Evolutionary conservation across 2,888 invertebrate genomes (phyloP).

Genomic region (Scaptomyza caliginosa): DNA sequence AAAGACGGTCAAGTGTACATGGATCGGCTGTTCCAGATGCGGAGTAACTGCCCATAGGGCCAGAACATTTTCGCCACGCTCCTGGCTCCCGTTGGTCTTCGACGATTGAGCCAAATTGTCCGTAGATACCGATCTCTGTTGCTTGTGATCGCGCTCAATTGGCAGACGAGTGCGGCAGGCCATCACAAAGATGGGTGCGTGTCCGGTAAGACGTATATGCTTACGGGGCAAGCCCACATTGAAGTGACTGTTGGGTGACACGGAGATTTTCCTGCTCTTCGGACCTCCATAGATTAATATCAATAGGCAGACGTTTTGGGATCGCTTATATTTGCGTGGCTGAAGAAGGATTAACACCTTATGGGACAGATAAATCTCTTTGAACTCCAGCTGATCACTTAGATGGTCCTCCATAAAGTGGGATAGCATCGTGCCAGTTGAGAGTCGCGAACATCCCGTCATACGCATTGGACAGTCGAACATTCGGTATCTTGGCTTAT

Average conservation of each 20-base stretch:
- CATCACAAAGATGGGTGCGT: slow-evolving; percentile 55
- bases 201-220: not conserved
- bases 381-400: slow-evolving; percentile 5
- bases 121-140: not conserved
- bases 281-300: slow-evolving; percentile 28
- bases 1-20: slow-evolving; percentile 41
- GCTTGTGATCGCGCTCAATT: not conserved
- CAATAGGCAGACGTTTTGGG: slow-evolving; percentile 44
- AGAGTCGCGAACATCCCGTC: slow-evolving; percentile 11
- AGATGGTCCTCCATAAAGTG: slow-evolving; percentile 39
- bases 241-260: not conserved
- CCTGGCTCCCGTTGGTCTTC: not conserved
- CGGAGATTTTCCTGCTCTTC: not conserved
- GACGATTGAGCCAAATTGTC: not conserved
- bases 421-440: slow-evolving; percentile 12
- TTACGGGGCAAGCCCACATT: slow-evolving; percentile 6
- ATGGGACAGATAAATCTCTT: slow-evolving; percentile 22
- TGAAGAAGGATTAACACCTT: slow-evolving; percentile 38
- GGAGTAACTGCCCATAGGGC: slow-evolving; percentile 49
- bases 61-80: slow-evolving; percentile 17
- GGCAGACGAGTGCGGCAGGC: slow-evolving; percentile 28
- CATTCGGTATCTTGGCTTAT: not conserved
- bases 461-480: slow-evolving; percentile 27
- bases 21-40: slow-evolving; percentile 21
- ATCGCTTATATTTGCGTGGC: slow-evolving; percentile 25